Evolutionary conservation across 2,797 vertebrate genomes (phyloP).

Genomic region (Myiotriccus ornatus): DNA sequence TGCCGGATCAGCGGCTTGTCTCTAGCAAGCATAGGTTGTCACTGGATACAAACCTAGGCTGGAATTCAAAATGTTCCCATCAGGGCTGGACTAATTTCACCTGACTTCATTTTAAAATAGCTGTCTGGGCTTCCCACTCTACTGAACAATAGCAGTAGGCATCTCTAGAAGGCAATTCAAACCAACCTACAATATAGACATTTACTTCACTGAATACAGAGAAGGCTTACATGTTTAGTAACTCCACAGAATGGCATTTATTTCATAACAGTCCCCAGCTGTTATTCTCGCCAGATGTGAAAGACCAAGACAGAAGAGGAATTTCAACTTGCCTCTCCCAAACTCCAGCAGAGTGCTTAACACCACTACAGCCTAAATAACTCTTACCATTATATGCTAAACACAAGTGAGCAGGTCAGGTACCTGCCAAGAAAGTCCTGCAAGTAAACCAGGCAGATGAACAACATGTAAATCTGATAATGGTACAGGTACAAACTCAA

Average conservation of each 20-base stretch:
- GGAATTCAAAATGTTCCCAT: not conserved
- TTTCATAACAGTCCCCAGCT: not conserved
- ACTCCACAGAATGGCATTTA: not conserved
- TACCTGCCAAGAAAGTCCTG: not conserved
- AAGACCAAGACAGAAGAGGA: not conserved
- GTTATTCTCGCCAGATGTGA: not conserved
- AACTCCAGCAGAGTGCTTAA: not conserved
- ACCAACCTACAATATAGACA: not conserved
- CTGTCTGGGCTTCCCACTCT: not conserved
- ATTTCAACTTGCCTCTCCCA: not conserved
- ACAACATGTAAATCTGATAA: not conserved
- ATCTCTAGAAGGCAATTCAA: not conserved
- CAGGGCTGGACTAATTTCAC: not conserved
- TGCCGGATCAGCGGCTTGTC: not conserved
- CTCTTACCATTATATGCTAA: not conserved
- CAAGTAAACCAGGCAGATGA: not conserved
- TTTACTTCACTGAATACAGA: not conserved
- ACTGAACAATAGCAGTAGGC: not conserved
- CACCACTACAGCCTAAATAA: not conserved
- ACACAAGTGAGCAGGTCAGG: not conserved
- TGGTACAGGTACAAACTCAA: not conserved
- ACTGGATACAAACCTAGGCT: not conserved
- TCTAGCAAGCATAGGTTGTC: fast-evolving
- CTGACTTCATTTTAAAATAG: not conserved
- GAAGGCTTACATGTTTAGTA: not conserved